Evolutionary conservation across 2,797 vertebrate genomes (phyloP).

Genomic region (Morelia viridis): DNA sequence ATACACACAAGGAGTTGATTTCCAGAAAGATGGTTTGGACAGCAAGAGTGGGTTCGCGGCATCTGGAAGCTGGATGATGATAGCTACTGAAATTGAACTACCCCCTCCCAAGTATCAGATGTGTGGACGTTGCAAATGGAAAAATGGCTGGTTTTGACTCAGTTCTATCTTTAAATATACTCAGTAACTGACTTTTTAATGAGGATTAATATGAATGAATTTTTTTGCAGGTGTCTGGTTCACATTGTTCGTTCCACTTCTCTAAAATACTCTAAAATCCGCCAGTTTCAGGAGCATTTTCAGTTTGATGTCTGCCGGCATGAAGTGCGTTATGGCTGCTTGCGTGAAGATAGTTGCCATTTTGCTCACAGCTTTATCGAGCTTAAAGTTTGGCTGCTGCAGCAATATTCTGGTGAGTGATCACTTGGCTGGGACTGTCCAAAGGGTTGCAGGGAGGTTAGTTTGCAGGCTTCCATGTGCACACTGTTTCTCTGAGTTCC

Average conservation of each 20-base stretch:
- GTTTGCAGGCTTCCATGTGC: not conserved
- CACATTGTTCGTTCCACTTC: slow-evolving; percentile 95
- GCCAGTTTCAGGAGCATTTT: slow-evolving; percentile 94
- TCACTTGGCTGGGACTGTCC: not conserved
- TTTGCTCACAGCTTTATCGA: slow-evolving; percentile 98
- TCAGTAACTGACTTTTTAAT: not conserved
- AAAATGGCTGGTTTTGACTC: not conserved
- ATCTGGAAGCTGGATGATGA: not conserved
- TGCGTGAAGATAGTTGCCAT: slow-evolving; percentile 96
- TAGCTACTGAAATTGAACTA: not conserved
- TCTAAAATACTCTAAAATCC: slow-evolving; percentile 95
- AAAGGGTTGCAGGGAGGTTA: not conserved
- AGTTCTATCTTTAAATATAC: not conserved
- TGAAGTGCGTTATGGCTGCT: slow-evolving; percentile 94
- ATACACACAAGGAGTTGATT: not conserved
- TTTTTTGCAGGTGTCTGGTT: slow-evolving; percentile 89
- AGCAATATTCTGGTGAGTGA: slow-evolving; percentile 90
- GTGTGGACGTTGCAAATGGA: not conserved
- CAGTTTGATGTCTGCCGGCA: slow-evolving; percentile 97
- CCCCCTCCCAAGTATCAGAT: not conserved
- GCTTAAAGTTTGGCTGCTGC: slow-evolving; percentile 96
- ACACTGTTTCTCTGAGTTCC: not conserved
- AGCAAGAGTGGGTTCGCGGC: not conserved
- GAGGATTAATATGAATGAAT: slow-evolving; percentile 6
- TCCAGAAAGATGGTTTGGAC: not conserved